A percentile compares a stretch with the other conserved stretches of the same genome.
phyloP scores from a whole-genome alignment of 1,140 invertebrate genomes.

The Trialeurodes vaporariorum region DNA sequence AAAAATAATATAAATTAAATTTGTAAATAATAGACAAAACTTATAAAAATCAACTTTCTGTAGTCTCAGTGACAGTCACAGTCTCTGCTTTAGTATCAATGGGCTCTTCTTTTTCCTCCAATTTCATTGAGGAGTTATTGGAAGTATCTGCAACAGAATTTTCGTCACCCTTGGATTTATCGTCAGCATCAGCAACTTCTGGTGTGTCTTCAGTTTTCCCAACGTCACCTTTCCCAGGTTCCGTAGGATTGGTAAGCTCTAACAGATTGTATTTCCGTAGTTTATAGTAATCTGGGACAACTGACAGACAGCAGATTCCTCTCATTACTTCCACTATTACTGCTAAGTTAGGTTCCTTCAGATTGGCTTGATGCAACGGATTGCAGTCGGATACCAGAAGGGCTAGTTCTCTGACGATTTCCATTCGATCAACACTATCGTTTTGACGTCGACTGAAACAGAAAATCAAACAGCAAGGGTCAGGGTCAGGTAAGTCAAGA shows the following conservation, averaged over 20 bases:
- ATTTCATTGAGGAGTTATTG: too few relatives aligned
- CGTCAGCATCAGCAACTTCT: too few relatives aligned
- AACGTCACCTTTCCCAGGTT: constrained; percentile 12
- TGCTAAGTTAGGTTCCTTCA: constrained; percentile 60
- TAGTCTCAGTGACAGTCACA: too few relatives aligned
- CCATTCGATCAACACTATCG: constrained; percentile 51
- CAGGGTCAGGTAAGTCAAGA: too few relatives aligned
- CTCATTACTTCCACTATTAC: constrained; percentile 68
- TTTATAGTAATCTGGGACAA: constrained; percentile 51
- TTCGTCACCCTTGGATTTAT: too few relatives aligned
- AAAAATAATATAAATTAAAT: too few relatives aligned
- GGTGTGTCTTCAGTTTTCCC: constrained; percentile 4
- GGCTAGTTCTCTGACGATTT: constrained; percentile 57
- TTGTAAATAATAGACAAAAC: too few relatives aligned
- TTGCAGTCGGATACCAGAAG: constrained; percentile 52
- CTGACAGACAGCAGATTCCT: constrained; percentile 47
- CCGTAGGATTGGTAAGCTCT: constrained; percentile 34
- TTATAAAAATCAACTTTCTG: too few relatives aligned
- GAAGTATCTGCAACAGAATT: too few relatives aligned
- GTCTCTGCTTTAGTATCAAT: too few relatives aligned
- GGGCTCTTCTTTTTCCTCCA: too few relatives aligned
- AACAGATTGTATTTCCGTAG: constrained; percentile 57
- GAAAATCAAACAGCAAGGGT: too few relatives aligned
- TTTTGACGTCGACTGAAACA: constrained; percentile 55
- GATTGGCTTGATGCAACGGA: constrained; percentile 55